These are phyloP conservation scores for Microtus richardsoni DNA, from an alignment of 2,113 vertebrate species.

Conservation along the genomic window DNA sequence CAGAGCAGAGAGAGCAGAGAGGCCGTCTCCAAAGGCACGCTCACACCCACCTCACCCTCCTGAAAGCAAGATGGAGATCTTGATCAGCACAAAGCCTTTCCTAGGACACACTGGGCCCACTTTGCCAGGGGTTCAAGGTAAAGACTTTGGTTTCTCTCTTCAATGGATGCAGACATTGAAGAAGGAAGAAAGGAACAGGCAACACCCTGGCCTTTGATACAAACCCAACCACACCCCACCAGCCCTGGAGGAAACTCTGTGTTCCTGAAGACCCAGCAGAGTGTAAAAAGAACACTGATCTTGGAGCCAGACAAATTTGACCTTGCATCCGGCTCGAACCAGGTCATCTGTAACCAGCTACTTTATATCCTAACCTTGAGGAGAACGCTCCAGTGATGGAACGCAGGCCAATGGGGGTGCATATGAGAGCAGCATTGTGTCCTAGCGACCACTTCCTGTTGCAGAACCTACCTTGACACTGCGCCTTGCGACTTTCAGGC, in stretches of 20 bases:
- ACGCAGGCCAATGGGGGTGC: neutral
- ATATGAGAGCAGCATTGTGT: neutral
- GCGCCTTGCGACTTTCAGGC: neutral
- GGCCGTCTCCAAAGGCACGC: accelerated
- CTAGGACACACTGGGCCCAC: neutral
- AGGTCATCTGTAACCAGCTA: neutral
- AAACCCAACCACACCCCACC: neutral
- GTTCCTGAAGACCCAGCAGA: neutral
- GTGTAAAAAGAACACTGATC: neutral
- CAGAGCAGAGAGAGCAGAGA: neutral
- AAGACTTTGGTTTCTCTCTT: neutral
- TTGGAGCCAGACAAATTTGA: neutral
- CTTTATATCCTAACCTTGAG: neutral
- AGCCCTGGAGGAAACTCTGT: neutral
- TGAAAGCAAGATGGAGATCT: neutral
- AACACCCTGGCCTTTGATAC: neutral
- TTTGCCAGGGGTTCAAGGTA: neutral
- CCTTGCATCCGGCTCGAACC: neutral
- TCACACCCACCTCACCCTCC: accelerated
- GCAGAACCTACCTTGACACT: neutral
- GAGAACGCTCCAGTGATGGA: neutral
- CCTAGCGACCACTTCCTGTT: neutral
- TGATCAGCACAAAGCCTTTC: neutral
- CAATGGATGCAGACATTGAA: neutral
- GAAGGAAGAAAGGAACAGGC: neutral